These are phyloP conservation scores for Montipora foliosa DNA, from an alignment of 64 coral and sea anemone genomes.

Conservation along the genomic window DNA sequence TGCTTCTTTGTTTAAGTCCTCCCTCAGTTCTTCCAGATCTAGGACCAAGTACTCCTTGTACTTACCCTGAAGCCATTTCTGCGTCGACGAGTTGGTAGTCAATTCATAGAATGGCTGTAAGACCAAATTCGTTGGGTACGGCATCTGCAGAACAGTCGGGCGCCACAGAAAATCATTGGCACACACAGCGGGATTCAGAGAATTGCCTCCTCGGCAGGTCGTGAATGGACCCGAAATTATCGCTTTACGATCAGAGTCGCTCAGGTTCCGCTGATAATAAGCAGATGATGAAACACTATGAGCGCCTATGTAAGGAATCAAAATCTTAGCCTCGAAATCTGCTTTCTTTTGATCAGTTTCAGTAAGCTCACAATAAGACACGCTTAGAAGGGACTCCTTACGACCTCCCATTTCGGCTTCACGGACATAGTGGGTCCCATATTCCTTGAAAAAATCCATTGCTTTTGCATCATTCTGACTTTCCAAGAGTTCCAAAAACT, in stretches of 20 bases:
- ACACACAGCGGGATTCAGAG: background rate
- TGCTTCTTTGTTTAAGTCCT: background rate
- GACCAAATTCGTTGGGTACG: background rate
- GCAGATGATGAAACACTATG: background rate
- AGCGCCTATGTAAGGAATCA: background rate
- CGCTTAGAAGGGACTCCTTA: too few relatives aligned
- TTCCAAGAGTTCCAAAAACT: too few relatives aligned
- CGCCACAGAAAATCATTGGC: background rate
- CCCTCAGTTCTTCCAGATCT: background rate
- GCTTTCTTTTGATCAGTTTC: background rate
- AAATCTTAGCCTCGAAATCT: background rate
- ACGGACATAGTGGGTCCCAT: background rate
- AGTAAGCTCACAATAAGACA: background rate
- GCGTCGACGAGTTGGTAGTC: background rate
- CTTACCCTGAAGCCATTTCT: background rate
- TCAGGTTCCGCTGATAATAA: background rate
- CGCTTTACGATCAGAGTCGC: background rate
- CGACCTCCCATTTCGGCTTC: too few relatives aligned
- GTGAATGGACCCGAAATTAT: too few relatives aligned
- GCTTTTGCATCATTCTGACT: too few relatives aligned
- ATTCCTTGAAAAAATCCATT: constrained; percentile 9
- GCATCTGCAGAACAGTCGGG: background rate
- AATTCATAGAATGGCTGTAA: background rate
- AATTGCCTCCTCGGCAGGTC: too few relatives aligned
- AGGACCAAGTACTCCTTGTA: background rate